These are phyloP conservation scores for Marmota flaviventris DNA, from an alignment of 2,113 vertebrate species.

Conservation along the genomic window DNA sequence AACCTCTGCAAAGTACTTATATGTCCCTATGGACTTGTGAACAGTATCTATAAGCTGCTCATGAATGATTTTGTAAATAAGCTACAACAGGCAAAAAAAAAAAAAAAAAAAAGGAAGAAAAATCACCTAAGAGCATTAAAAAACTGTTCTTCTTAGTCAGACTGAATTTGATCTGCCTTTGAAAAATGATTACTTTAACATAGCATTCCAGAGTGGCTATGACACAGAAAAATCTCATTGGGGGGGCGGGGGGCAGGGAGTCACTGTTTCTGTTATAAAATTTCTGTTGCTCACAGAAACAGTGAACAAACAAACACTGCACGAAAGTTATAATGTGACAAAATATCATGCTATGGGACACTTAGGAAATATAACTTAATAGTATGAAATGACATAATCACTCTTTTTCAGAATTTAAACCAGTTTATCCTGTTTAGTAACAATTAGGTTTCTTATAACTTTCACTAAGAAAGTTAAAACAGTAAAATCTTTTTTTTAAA, in stretches of 20 bases:
- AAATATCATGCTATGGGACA: background rate
- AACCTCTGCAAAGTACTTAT: background rate
- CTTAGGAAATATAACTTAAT: background rate
- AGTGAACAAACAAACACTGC: conserved; percentile 18
- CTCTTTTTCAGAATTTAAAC: conserved; percentile 27
- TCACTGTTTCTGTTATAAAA: background rate
- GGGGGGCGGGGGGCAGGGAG: background rate
- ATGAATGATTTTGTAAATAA: background rate
- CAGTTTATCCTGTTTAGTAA: background rate
- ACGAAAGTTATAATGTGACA: background rate
- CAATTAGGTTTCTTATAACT: background rate
- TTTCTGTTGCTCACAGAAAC: conserved; percentile 39
- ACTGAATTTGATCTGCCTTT: background rate
- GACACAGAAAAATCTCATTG: background rate
- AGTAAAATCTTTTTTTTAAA: background rate
- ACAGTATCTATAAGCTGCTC: background rate
- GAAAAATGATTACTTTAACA: conserved; percentile 51
- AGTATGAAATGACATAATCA: background rate
- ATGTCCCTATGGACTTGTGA: background rate
- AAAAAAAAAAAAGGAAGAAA: no score
- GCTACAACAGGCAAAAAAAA: background rate
- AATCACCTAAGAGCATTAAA: background rate
- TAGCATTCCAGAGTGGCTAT: conserved; percentile 1
- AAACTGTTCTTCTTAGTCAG: background rate
- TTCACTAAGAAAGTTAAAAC: conserved; percentile 7